A percentile compares a stretch with the other conserved stretches of the same genome.
These are phyloP conservation scores for Liodrosophila aerea DNA, from an alignment of 2,888 invertebrate genomes.

Conservation along the genomic window DNA sequence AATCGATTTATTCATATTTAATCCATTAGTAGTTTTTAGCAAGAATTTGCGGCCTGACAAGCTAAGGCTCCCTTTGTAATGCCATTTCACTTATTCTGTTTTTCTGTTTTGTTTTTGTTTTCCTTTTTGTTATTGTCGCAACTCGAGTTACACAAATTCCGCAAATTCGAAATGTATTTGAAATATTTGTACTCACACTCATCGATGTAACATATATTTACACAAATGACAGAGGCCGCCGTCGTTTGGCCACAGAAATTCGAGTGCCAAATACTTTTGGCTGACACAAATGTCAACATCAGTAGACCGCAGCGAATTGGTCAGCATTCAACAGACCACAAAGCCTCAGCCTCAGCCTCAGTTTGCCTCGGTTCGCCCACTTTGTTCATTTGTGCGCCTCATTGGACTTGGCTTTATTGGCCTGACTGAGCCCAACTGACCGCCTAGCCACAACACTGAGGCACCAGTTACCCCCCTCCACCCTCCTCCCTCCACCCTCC, in stretches of 20 bases:
- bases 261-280: slow-evolving; percentile 60
- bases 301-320: slow-evolving; percentile 39
- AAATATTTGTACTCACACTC: slow-evolving; percentile 1
- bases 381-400: slow-evolving; percentile 70
- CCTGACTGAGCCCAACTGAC: slow-evolving; percentile 10
- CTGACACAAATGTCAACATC: slow-evolving; percentile 74
- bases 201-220: background rate
- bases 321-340: slow-evolving; percentile 64
- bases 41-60: too few species aligned
- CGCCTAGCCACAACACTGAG: background rate
- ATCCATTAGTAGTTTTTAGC: background rate
- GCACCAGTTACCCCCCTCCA: background rate
- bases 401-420: slow-evolving; percentile 61
- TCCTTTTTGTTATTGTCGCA: slow-evolving; percentile 15
- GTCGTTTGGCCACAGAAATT: slow-evolving; percentile 63
- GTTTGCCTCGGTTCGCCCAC: slow-evolving; percentile 24
- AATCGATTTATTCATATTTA: background rate
- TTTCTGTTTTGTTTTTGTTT: slow-evolving; percentile 1
- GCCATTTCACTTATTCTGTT: slow-evolving; percentile 1
- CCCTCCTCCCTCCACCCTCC: background rate
- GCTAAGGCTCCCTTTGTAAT: too few species aligned
- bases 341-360: slow-evolving; percentile 38
- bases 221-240: slow-evolving; percentile 44
- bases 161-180: slow-evolving; percentile 21
- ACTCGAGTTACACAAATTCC: slow-evolving; percentile 57